Conservation (phyloP, 2,113 vertebrate species). For the Trichomycterus rosablanca region DNA sequence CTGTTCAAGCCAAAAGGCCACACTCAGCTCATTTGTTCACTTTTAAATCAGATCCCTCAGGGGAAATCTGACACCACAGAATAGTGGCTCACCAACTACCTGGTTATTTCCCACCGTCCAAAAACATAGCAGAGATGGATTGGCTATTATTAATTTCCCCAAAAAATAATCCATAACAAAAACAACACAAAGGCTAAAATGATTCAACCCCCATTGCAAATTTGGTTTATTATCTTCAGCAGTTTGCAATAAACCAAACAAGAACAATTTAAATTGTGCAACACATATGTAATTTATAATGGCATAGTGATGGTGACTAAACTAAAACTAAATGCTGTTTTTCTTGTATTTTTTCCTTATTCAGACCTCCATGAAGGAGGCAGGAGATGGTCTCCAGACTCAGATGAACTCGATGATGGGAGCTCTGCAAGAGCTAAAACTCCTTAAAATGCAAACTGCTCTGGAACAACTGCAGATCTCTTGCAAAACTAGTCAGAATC, state of each 20-base stretch:
- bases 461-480: slow-evolving; percentile 52
- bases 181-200: too few species aligned
- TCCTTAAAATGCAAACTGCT: slow-evolving; percentile 53
- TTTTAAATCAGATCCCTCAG: slow-evolving; percentile 9
- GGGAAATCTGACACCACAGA: slow-evolving; percentile 20
- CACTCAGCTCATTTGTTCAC: slow-evolving; percentile 18
- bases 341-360: slow-evolving; percentile 27
- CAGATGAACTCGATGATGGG: slow-evolving; percentile 81
- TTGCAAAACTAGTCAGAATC: slow-evolving; percentile 29
- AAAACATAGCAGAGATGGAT: too few species aligned
- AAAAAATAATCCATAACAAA: too few species aligned
- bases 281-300: slow-evolving; percentile 1
- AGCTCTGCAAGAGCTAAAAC: slow-evolving; percentile 68
- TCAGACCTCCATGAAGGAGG: slow-evolving; percentile 75
- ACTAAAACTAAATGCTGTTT: slow-evolving; percentile 6
- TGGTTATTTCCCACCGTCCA: too few species aligned
- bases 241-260: too few species aligned
- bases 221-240: too few species aligned
- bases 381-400: slow-evolving; percentile 61
- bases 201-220: too few species aligned
- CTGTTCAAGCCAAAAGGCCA: slow-evolving; percentile 21
- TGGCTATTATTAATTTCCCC: too few species aligned
- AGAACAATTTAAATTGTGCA: too few species aligned
- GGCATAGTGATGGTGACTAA: not conserved
- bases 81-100: slow-evolving; percentile 15